phyloP scores from a whole-genome alignment of 2,113 vertebrate genomes.

The Pterophyllum scalare region DNA sequence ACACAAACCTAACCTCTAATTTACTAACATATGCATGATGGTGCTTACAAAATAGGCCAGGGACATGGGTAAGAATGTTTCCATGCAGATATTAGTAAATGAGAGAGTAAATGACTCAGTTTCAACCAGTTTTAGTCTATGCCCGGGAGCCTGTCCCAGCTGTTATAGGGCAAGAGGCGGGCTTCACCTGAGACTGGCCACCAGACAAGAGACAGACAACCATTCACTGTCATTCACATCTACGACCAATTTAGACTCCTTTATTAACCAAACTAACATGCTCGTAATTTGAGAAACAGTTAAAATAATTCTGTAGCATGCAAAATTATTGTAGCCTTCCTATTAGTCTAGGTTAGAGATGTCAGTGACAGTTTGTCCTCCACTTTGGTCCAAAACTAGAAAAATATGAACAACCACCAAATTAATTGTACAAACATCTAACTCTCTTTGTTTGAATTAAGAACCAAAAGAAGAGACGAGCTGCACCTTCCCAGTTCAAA shows the following conservation, averaged over 20 bases:
- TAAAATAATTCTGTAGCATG: background rate
- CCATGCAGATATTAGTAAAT: background rate
- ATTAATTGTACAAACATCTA: background rate
- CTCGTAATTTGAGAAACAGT: background rate
- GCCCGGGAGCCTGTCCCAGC: background rate
- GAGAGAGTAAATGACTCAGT: background rate
- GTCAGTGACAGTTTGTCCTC: background rate
- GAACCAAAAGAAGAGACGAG: no score
- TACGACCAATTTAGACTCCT: background rate
- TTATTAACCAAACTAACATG: background rate
- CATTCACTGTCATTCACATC: background rate
- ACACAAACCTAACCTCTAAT: background rate
- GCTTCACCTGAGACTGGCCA: accelerated
- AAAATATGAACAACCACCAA: background rate
- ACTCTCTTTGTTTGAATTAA: no score
- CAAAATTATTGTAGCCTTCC: background rate
- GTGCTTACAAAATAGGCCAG: no score
- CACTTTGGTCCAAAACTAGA: background rate
- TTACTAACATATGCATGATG: no score
- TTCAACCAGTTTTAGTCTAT: no score
- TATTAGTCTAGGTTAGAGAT: background rate
- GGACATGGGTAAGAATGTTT: background rate
- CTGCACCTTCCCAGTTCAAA: no score
- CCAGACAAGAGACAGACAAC: background rate
- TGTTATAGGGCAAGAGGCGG: background rate